Evolutionary conservation across 2,797 vertebrate genomes (phyloP).

Genomic region (Molossus molossus): DNA sequence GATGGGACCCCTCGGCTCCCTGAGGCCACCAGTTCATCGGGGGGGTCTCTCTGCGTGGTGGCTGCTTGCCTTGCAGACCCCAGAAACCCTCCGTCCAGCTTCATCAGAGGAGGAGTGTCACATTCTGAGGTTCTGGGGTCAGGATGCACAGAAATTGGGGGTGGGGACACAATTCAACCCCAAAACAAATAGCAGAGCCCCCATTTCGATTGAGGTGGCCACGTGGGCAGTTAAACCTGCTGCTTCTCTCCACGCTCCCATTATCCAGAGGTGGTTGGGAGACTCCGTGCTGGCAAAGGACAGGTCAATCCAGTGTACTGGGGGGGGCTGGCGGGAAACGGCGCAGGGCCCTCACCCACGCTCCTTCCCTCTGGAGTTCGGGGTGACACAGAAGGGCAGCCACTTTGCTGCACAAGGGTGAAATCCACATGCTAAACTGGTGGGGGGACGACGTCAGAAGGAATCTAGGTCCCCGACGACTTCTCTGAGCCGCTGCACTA

Average conservation of each 20-base stretch:
- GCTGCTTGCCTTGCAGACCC: not conserved
- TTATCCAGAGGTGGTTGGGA: not conserved
- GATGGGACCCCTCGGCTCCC: accelerated
- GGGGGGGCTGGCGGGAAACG: not conserved
- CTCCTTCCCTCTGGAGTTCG: not conserved
- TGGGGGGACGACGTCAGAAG: not conserved
- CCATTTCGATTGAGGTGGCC: not conserved
- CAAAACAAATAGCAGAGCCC: not conserved
- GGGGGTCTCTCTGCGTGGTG: not conserved
- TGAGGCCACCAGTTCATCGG: accelerated
- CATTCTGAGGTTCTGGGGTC: not conserved
- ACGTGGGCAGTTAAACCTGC: no score
- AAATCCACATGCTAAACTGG: not conserved
- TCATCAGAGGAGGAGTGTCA: not conserved
- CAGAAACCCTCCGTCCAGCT: not conserved
- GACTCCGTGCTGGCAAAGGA: not conserved
- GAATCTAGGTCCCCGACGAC: not conserved
- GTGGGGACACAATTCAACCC: no score
- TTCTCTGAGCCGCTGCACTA: not conserved
- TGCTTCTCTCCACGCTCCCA: not conserved
- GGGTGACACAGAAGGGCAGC: not conserved
- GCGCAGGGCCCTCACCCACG: accelerated
- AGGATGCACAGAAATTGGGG: no score
- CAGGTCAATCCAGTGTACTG: not conserved
- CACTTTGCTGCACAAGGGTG: accelerated